Conservation (phyloP, 2,888 invertebrate genomes). For the Machimus rusticus region DNA sequence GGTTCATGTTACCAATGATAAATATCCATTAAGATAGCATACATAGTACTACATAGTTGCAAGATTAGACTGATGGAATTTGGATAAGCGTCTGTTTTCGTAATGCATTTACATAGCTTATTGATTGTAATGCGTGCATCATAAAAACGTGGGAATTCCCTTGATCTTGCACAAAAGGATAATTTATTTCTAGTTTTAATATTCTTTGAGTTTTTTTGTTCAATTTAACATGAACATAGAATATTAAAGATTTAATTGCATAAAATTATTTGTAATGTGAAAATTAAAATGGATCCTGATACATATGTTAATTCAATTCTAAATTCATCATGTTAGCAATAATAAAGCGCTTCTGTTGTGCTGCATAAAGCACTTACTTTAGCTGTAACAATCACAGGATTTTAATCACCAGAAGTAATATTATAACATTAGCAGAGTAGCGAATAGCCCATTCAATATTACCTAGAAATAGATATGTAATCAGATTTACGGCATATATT, state of each 20-base stretch:
- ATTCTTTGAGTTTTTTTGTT: no score
- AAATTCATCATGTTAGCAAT: no score
- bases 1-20: neutral
- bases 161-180: neutral
- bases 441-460: neutral
- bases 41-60: neutral
- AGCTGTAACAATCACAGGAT: neutral
- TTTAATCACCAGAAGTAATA: neutral
- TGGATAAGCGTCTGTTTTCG: neutral
- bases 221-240: no score
- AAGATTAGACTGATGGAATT: neutral
- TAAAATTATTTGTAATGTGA: neutral
- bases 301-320: neutral
- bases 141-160: neutral
- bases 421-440: neutral
- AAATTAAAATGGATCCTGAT: neutral
- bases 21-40: neutral
- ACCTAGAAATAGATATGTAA: neutral
- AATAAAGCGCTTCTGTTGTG: no score
- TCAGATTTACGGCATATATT: neutral
- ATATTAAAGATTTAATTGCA: neutral
- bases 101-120: no score
- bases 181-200: neutral
- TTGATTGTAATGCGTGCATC: neutral
- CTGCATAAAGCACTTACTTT: no score